Percentiles rank a stretch among this genome's conserved stretches.
These are phyloP conservation scores for Poeciliopsis presidionis DNA, from an alignment of 2,797 vertebrate species.

Conservation along the genomic window DNA sequence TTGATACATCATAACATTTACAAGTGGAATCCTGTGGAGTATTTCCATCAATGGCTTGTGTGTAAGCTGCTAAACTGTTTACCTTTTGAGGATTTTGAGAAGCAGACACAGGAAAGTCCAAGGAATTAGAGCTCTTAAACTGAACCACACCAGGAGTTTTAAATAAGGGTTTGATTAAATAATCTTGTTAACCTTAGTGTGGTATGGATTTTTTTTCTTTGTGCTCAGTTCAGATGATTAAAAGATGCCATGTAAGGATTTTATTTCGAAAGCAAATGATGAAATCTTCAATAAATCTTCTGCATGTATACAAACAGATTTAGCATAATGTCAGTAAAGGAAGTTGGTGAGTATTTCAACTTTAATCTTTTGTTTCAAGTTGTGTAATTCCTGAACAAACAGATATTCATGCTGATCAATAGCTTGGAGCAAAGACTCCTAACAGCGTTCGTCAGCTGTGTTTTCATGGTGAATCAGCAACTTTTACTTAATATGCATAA, in stretches of 20 bases:
- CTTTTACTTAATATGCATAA: neutral
- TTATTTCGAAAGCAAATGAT: neutral
- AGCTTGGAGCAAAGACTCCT: neutral
- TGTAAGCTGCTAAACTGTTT: conserved; percentile 70
- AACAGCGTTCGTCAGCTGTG: neutral
- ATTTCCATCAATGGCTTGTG: neutral
- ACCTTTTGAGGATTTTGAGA: conserved; percentile 58
- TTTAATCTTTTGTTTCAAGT: neutral
- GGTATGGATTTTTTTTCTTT: neutral
- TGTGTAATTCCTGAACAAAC: conserved; percentile 1
- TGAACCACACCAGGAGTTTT: conserved; percentile 26
- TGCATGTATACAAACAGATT: neutral
- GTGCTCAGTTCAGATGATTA: neutral
- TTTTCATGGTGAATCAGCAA: neutral
- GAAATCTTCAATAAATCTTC: neutral
- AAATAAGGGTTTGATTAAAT: conserved; percentile 27
- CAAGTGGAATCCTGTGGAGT: neutral
- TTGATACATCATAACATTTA: neutral
- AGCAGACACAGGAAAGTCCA: conserved; percentile 17
- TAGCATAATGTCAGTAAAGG: neutral
- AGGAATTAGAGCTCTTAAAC: conserved; percentile 23
- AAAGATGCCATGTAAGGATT: neutral
- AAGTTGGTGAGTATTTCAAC: neutral
- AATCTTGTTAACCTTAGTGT: neutral
- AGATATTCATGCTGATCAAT: neutral